Base-by-base conservation (phyloP, 2,888 invertebrate species). In the Limnephilus rhombicus region DNA sequence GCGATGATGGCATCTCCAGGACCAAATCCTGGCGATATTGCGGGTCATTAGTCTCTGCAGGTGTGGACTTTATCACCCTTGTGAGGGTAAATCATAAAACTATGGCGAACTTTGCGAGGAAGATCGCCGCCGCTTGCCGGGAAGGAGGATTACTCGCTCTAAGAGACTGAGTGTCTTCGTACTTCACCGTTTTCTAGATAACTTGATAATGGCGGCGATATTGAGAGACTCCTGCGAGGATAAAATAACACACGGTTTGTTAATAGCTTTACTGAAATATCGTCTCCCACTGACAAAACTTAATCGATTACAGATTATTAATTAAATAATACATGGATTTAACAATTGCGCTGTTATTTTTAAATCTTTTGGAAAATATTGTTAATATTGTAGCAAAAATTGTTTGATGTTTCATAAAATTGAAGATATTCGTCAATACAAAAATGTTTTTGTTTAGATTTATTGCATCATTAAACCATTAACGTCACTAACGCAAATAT, bases 71-170 rank as follows among this genome's bases (percentile, higher is more conserved):
- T 89, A 89, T 89, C 88, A n/a, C 80, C 80, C 45, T 45, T 24
- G 86, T 80, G 80, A 87, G 86, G 45, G 88, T 89, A 89, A 80
- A 34, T 89, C 88, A 89, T 89, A 89, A 89, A 89, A 89, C 87
- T 89, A 89, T n/a, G 88, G 88, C 53, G 31, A 88, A 88, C 88
- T 88, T 88, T 86, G 86, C 34, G 18, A 83, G 83, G 68, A 68
- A 68, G 68, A 68, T 24, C 49, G 49, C 45, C 68, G 24, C 18
- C 68, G 18, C 31, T 83, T 83, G 37, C 83, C 37, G 37, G 15
- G 83, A 13, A 15, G 37, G 37, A 83, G 37, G 37, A 37, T 83
- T 24, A 41, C 83, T 34, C n/a, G 24, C 9, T 41, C 5, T 37
- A 37, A 37, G 34, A 83, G 34, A 83, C 83, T 83, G 24, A 7